phyloP scores from a whole-genome alignment of 1,140 invertebrate genomes.

The Oryctes rhinoceros region DNA sequence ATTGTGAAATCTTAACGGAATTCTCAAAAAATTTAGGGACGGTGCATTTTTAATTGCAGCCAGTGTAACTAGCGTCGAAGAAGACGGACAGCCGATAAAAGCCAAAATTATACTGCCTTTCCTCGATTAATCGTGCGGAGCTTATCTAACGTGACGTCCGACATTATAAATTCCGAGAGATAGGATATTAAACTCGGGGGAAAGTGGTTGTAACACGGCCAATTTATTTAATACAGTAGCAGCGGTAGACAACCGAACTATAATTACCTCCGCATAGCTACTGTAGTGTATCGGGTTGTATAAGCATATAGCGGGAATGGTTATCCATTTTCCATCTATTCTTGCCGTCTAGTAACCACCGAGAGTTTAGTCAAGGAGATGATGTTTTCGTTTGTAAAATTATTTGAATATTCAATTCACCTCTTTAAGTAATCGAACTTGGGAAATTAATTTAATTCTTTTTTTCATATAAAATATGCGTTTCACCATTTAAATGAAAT shows the following conservation, averaged over 20 bases:
- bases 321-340: neutral
- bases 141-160: constrained; percentile 7
- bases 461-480: too few relatives aligned
- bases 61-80: too few relatives aligned
- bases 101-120: neutral
- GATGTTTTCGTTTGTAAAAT: too few relatives aligned
- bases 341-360: neutral
- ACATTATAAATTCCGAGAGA: constrained; percentile 4
- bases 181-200: constrained; percentile 18
- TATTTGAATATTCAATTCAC: too few relatives aligned
- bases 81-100: neutral
- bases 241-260: constrained; percentile 8
- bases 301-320: constrained; percentile 8
- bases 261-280: constrained; percentile 21
- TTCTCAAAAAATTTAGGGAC: too few relatives aligned
- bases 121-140: neutral
- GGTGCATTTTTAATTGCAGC: too few relatives aligned
- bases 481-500: too few relatives aligned
- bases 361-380: neutral
- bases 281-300: neutral
- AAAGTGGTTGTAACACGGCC: constrained; percentile 12
- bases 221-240: constrained; percentile 19
- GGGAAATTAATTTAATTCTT: too few relatives aligned
- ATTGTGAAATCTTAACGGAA: too few relatives aligned
- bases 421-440: too few relatives aligned